Base-by-base conservation (phyloP, 2,113 vertebrate species). In the Pelobates fuscus region DNA sequence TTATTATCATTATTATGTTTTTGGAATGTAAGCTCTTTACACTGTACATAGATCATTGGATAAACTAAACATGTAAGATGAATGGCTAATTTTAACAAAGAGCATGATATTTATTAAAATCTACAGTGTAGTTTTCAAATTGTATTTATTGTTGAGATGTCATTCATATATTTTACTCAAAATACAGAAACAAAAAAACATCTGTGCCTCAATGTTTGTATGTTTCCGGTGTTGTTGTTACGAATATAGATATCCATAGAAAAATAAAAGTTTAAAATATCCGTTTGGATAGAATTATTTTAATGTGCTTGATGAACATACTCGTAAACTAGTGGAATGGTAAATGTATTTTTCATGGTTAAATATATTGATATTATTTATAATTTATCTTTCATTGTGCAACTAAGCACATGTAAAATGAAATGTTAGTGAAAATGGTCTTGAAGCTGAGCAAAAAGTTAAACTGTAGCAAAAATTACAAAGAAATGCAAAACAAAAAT, bases 181-280 rank as follows among this genome's bases (percentile, higher is more conserved):
- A 78, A 37, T 81, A 52, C 63, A n/a, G 41, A 79, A 83, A 83
- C 62, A 66, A 71, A 85, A n/a, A 84, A 60, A 84, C 8, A 77
- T 82, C 77, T 83, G 82, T 89, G 81, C 84, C 70, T 87, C 82
- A 27, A 82, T 68, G 80, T 89, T 91, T 87, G 81, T 83, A 83
- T 88, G 84, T 83, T 85, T 82, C 75, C 32, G 37, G 61, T 86
- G 76, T 79, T 86, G 76, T 79, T 86, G 82, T 83, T 88, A 79
- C 85, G 79, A 83, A 69, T 52, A 78, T 68, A 68, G 78, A 60
- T 11, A 63, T 29, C 44, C 30, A 57, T 74, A 59, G 70, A 62
- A 72, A 86, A 91, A 89, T 89, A 89, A 91, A 91, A 49, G 78
- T 85, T 83, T 83, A 81, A 85, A 59, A 78, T 78, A 76, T 29